Evolutionary conservation across 2,888 invertebrate genomes (phyloP).

Genomic region (Limnephilus rhombicus): DNA sequence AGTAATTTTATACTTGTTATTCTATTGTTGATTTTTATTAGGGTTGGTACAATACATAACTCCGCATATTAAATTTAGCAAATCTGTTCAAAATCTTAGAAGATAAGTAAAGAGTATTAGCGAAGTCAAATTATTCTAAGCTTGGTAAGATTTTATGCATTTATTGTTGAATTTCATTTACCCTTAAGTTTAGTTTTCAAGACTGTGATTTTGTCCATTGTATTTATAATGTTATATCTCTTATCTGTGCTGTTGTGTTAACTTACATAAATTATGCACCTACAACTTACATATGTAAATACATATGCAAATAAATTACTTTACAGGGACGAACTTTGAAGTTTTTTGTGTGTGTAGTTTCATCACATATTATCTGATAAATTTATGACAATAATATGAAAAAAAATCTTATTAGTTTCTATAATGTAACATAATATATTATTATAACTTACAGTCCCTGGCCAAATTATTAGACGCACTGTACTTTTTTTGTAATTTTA

Average conservation of each 20-base stretch:
- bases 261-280: not conserved
- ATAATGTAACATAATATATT: not conserved
- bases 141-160: not conserved
- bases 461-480: too few relatives aligned
- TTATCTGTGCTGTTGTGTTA: not conserved
- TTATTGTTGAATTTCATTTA: conserved; percentile 2
- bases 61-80: not conserved
- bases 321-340: not conserved
- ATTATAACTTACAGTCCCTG: too few relatives aligned
- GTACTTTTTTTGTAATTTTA: too few relatives aligned
- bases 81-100: not conserved
- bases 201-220: conserved; percentile 5
- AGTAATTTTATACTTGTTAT: conserved; percentile 11
- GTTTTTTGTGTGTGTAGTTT: not conserved
- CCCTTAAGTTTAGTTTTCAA: not conserved
- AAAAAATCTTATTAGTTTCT: not conserved
- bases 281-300: not conserved
- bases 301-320: not conserved
- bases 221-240: not conserved
- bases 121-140: not conserved
- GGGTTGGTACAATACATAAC: not conserved
- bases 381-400: not conserved
- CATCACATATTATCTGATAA: not conserved
- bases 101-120: not conserved
- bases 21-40: conserved; percentile 13